phyloP scores from a whole-genome alignment of 2,888 invertebrate genomes.

The Mamestra brassicae region DNA sequence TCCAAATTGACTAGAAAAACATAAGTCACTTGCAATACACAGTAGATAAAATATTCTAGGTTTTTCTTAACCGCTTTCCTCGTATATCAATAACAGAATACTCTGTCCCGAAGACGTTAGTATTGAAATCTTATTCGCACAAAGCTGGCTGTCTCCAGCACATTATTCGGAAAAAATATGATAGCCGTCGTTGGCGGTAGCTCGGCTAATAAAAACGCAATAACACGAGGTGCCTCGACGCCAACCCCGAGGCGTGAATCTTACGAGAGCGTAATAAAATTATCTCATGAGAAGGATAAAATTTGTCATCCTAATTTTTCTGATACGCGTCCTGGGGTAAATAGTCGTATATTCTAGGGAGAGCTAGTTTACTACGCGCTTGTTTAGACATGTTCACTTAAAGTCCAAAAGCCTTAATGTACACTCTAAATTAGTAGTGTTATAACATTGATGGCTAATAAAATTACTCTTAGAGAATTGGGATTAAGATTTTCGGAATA shows the following conservation, averaged over 20 bases:
- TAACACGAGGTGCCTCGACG: slow-evolving; percentile 79
- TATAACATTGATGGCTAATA: neutral
- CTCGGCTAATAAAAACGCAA: slow-evolving; percentile 86
- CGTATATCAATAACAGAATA: slow-evolving; percentile 37
- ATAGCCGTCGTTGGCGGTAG: slow-evolving; percentile 76
- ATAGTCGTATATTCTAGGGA: slow-evolving; percentile 42
- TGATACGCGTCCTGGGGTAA: slow-evolving; percentile 61
- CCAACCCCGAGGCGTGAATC: slow-evolving; percentile 81
- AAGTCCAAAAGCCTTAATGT: slow-evolving; percentile 6
- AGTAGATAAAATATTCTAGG: neutral
- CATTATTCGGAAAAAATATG: slow-evolving; percentile 83
- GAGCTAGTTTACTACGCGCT: slow-evolving; percentile 2
- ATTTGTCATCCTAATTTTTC: slow-evolving; percentile 83
- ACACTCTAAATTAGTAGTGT: slow-evolving; percentile 5
- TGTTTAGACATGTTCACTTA: slow-evolving; percentile 20
- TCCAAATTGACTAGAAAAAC: neutral
- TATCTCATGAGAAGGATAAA: slow-evolving; percentile 83
- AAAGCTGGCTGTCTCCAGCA: slow-evolving; percentile 76
- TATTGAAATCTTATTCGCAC: slow-evolving; percentile 76
- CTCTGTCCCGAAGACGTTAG: slow-evolving; percentile 56
- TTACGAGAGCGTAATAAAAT: slow-evolving; percentile 85
- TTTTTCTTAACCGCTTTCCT: slow-evolving; percentile 13
- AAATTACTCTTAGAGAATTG: slow-evolving; percentile 17
- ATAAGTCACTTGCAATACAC: neutral
- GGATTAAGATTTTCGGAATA: slow-evolving; percentile 9